phyloP scores from a whole-genome alignment of 2,113 vertebrate species.

The Ochotona princeps region DNA sequence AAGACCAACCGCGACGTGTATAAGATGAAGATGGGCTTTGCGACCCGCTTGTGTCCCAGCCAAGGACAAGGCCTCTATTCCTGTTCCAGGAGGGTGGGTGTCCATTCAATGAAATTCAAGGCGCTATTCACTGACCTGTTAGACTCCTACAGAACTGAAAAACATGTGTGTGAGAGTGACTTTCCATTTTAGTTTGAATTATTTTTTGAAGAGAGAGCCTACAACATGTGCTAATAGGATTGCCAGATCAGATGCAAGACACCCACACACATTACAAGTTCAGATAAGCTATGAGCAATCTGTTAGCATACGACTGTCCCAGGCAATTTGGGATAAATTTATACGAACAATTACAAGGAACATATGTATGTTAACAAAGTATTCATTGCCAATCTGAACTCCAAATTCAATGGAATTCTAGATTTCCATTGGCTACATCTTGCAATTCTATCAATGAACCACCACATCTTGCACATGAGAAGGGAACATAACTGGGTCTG shows the following conservation, averaged over 20 bases:
- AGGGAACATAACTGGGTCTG: no score
- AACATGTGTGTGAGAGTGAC: not conserved
- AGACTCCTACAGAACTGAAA: not conserved
- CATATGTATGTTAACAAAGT: not conserved
- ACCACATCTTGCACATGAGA: not conserved
- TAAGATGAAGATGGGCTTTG: not conserved
- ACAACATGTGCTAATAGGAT: not conserved
- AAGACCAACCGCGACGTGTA: constrained; percentile 74
- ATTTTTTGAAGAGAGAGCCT: not conserved
- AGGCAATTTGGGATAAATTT: not conserved
- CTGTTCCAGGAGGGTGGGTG: not conserved
- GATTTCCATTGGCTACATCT: not conserved
- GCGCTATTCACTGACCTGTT: not conserved
- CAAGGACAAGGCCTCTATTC: not conserved
- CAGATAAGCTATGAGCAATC: not conserved
- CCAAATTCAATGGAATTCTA: not conserved
- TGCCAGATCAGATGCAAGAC: not conserved
- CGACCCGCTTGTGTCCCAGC: not conserved
- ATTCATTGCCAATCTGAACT: not conserved
- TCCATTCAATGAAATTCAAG: constrained; percentile 18
- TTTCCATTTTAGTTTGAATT: constrained; percentile 39
- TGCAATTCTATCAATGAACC: not conserved
- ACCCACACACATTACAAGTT: not conserved
- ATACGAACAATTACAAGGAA: not conserved
- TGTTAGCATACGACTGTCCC: not conserved